phyloP scores from a whole-genome alignment of 2,888 invertebrate genomes.

The Stenodema calcarata region DNA sequence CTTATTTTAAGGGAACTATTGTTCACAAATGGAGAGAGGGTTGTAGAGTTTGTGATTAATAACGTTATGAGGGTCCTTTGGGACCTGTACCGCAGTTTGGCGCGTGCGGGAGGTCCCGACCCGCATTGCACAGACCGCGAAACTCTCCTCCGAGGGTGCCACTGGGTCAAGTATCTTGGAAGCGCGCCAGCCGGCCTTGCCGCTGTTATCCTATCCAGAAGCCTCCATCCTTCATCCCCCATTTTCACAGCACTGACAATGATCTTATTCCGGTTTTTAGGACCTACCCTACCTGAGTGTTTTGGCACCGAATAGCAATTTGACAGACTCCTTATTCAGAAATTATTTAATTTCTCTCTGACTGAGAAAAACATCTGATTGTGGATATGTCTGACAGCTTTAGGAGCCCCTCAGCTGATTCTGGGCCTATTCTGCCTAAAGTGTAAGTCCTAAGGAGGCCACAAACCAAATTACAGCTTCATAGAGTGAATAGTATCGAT shows the following conservation, averaged over 20 bases:
- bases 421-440: too few relatives aligned
- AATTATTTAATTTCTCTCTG: too few relatives aligned
- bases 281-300: background rate
- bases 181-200: background rate
- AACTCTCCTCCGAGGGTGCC: background rate
- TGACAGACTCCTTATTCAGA: too few relatives aligned
- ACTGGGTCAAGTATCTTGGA: conserved; percentile 13
- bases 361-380: too few relatives aligned
- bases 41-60: background rate
- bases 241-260: background rate
- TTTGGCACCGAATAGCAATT: too few relatives aligned
- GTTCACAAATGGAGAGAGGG: background rate
- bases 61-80: background rate
- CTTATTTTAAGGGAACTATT: too few relatives aligned
- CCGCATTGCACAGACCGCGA: background rate
- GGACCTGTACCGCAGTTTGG: background rate
- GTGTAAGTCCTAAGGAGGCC: too few relatives aligned
- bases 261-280: background rate
- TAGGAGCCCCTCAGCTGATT: too few relatives aligned
- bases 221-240: background rate
- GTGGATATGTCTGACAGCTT: too few relatives aligned
- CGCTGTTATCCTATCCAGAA: background rate
- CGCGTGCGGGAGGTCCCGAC: background rate
- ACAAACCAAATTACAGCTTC: too few relatives aligned
- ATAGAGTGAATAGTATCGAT: too few relatives aligned